These are phyloP conservation scores for Xanthostigma xanthostigma DNA, from an alignment of 2,888 invertebrate species.

Conservation along the genomic window DNA sequence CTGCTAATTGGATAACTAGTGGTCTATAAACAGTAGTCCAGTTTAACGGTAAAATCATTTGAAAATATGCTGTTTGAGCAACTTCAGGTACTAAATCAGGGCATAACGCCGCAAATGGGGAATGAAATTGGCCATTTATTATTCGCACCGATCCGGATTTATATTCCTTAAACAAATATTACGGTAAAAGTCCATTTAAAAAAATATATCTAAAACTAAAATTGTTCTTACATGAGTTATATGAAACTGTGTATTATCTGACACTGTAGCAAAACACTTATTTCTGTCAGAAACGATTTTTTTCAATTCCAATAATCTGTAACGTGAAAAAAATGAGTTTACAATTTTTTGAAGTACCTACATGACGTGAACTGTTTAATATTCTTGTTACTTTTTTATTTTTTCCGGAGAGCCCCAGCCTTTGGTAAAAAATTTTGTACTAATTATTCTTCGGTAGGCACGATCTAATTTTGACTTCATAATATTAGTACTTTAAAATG, in stretches of 20 bases:
- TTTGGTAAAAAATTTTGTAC: slow-evolving; percentile 86
- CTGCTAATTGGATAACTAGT: slow-evolving; percentile 87
- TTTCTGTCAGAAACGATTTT: slow-evolving; percentile 75
- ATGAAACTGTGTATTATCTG: slow-evolving; percentile 68
- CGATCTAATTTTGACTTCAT: slow-evolving; percentile 41
- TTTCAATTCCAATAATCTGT: slow-evolving; percentile 79
- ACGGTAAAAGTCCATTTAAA: slow-evolving; percentile 1
- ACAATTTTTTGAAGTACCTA: not conserved
- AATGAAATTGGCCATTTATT: slow-evolving; percentile 75
- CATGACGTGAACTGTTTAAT: slow-evolving; percentile 6
- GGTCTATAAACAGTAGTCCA: slow-evolving; percentile 66
- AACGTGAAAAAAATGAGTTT: slow-evolving; percentile 24
- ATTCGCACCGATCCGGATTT: slow-evolving; percentile 54
- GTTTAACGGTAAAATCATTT: slow-evolving; percentile 62
- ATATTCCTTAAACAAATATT: slow-evolving; percentile 43
- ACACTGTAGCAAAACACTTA: slow-evolving; percentile 65
- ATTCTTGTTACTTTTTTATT: slow-evolving; percentile 52
- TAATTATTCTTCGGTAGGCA: slow-evolving; percentile 69
- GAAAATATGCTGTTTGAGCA: slow-evolving; percentile 70
- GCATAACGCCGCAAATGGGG: slow-evolving; percentile 67
- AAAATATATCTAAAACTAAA: not conserved
- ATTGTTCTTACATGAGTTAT: slow-evolving; percentile 59
- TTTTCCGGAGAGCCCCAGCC: slow-evolving; percentile 94
- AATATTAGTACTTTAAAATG: no score
- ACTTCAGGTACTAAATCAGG: slow-evolving; percentile 80